Base-by-base conservation (phyloP, 2,888 invertebrate species). In the Caenorhabditis sp. region DNA sequence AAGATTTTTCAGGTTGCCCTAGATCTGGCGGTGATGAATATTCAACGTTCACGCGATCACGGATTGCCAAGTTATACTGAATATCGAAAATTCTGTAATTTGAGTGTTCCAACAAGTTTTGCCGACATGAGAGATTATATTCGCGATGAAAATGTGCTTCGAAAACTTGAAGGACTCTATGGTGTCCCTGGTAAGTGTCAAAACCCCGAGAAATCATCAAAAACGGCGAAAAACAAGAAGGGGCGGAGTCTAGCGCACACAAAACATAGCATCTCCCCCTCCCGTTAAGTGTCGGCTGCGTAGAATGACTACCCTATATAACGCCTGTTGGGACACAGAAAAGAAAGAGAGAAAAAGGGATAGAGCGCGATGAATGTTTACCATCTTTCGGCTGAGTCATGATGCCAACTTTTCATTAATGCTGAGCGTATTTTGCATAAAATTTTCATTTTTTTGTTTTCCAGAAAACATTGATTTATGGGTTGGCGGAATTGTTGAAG, bases 401-500 rank as follows among this genome's bases (percentile, higher is more conserved):
- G 63, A 55, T 58, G 65, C 65, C 51, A 57, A 37, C 31, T 31
- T 36, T 19, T 59, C 54, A 51, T 58, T 31, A 37, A 58, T 83
- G 58, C 79, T 79, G 76, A 78, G 82, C 68, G 74, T 59, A 31
- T 26, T 37, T 54, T 17, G 69, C 62, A 26, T 26, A 26, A 37
- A 21, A 31, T 31, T 4, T 6, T 31, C 49, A 43, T 58, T 67
- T 36, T 27, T 53, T 21, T 26, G 19, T 31, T 6, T 8, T 81
- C 19, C 75, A 78, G 90, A 88, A 65, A 99, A 99, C 85, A 92
- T 99, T 71, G 99, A 99, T 88, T 91, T 97, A 24, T 99, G 94
- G 93, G 95, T 97, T 23, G 97, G 96, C 5, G 97, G 96, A 3
- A 92, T 99, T 79, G 90, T 95, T 50, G 99, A 99, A 89, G 93